Evolutionary conservation across 2,888 invertebrate species (phyloP).

Genomic region (Mallateleia sp.): DNA sequence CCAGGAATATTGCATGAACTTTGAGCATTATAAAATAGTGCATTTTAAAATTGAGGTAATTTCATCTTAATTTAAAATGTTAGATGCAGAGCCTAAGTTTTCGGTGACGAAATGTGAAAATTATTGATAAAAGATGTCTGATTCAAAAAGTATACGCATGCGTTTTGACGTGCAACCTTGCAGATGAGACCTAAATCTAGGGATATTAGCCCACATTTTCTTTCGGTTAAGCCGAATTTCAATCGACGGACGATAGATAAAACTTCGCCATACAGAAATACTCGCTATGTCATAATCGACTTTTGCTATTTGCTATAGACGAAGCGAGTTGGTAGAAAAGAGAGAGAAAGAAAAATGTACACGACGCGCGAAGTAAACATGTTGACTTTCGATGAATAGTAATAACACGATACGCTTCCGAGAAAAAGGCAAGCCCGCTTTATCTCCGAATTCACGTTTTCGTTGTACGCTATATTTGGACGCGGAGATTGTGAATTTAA

Average conservation of each 20-base stretch:
- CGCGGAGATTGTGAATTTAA: slow-evolving; percentile 61
- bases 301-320: slow-evolving; percentile 32
- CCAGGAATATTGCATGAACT: too few species aligned
- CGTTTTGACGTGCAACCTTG: too few species aligned
- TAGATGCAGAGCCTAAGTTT: too few species aligned
- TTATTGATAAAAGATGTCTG: too few species aligned
- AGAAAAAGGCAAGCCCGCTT: slow-evolving; percentile 57
- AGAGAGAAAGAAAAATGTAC: slow-evolving; percentile 24
- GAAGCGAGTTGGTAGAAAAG: not conserved
- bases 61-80: too few species aligned
- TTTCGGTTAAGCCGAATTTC: not conserved
- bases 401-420: slow-evolving; percentile 61
- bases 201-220: slow-evolving; percentile 59
- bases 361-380: slow-evolving; percentile 46
- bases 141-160: too few species aligned
- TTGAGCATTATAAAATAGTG: too few species aligned
- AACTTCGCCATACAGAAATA: not conserved
- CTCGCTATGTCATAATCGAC: slow-evolving; percentile 31
- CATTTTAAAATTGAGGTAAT: too few species aligned
- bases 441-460: slow-evolving; percentile 61
- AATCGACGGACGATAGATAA: slow-evolving; percentile 50
- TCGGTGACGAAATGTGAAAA: too few species aligned
- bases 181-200: too few species aligned
- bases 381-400: slow-evolving; percentile 63
- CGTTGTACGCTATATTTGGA: slow-evolving; percentile 51